Percentiles rank a stretch among this genome's conserved stretches.
phyloP scores from a whole-genome alignment of 2,113 vertebrate species.

The Sturnus vulgaris region DNA sequence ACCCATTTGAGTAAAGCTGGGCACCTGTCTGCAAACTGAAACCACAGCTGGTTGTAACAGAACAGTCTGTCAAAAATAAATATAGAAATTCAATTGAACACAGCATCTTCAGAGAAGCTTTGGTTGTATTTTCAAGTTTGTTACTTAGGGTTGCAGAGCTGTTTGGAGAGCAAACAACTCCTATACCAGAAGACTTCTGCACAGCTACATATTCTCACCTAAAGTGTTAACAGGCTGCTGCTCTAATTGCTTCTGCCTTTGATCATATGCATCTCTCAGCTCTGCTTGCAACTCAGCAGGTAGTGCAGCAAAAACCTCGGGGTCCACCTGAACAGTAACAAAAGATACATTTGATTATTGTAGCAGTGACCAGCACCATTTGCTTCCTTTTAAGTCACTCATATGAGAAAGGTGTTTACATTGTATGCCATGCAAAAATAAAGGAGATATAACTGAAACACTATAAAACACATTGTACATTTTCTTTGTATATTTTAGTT shows the following conservation, averaged over 20 bases:
- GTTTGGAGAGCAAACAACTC: neutral
- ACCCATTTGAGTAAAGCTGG: neutral
- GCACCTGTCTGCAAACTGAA: conserved; percentile 25
- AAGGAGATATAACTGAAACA: neutral
- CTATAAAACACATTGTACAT: neutral
- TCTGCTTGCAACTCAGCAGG: conserved; percentile 93
- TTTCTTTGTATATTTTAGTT: neutral
- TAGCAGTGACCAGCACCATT: neutral
- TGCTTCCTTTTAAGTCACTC: neutral
- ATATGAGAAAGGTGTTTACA: neutral
- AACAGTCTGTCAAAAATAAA: neutral
- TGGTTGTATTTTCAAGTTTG: neutral
- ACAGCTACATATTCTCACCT: conserved; percentile 45
- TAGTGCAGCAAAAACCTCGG: conserved; percentile 92
- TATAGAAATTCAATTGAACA: neutral
- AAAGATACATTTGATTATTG: neutral
- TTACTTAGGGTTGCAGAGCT: neutral
- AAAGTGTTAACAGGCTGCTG: conserved; percentile 52
- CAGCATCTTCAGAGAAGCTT: neutral
- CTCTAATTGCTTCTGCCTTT: conserved; percentile 73
- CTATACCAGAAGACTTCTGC: neutral
- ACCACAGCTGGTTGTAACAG: neutral
- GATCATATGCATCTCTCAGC: conserved; percentile 87
- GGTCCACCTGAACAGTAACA: conserved; percentile 84
- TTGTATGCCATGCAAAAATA: neutral